Percentiles rank a stretch among this genome's conserved stretches.
phyloP scores from a whole-genome alignment of 2,797 vertebrate genomes.

The Tiaroga cobitis region DNA sequence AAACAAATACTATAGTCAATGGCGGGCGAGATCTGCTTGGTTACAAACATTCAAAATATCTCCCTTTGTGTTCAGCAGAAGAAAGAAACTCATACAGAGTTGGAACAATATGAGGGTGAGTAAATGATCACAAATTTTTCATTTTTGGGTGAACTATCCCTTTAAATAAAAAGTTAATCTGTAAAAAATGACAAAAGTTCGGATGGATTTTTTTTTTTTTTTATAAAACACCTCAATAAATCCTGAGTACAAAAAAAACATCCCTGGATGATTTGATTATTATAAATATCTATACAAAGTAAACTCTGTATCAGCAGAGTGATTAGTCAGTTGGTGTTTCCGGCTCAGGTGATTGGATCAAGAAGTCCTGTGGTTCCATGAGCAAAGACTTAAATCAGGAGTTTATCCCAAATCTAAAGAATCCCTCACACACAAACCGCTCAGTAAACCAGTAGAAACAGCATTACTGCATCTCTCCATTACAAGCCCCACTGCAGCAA shows the following conservation, averaged over 20 bases:
- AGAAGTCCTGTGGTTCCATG: neutral
- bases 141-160: no score
- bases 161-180: neutral
- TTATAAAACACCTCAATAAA: neutral
- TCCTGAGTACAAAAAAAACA: neutral
- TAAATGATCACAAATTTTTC: no score
- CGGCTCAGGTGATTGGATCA: neutral
- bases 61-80: no score
- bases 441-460: neutral
- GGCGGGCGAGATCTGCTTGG: no score
- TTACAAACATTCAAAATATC: no score
- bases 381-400: neutral
- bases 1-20: no score
- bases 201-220: no score
- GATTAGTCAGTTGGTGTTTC: neutral
- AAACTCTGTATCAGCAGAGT: neutral
- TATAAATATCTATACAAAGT: neutral
- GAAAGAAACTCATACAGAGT: no score
- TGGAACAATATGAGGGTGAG: no score
- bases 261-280: neutral
- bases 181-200: neutral
- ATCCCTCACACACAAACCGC: neutral
- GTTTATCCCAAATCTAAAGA: neutral
- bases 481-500: slow-evolving; percentile 15
- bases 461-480: neutral